Base-by-base conservation (phyloP, 2,113 vertebrate species). In the Ramphastos sulfuratus region DNA sequence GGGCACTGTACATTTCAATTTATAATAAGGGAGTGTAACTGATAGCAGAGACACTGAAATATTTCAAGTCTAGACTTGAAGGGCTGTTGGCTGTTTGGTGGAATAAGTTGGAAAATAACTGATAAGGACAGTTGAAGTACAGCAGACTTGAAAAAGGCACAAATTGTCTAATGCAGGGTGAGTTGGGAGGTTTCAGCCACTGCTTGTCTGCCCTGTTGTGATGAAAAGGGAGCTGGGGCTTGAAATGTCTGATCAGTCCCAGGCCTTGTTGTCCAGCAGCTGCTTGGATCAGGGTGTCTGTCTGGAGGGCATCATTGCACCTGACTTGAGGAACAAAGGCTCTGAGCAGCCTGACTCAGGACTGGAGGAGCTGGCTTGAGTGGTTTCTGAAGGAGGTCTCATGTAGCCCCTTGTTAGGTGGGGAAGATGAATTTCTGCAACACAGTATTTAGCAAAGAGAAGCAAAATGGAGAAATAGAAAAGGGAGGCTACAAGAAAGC, bases 61-160 rank as follows among this genome's bases (percentile, higher is more conserved):
- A 87, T 79, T 92, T 96, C 56, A 56, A 82, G 89, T 94, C 85
- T 92, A 83, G 80, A 70, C 89, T 80, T 39, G 37, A 61, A 77
- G 82, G 44, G 31, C 73, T 67, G 1, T 87, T 66, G 64, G 55
- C 67, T 71, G 87, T 94, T 82, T 91, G 59, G 37, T 84, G 88
- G 66, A 82, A 37, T 50, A 83, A 71, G 42, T 55, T 93, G 80
- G 80, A 82, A 95, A 94, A 79, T 66, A 84, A 76, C 76, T 64
- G 55, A 63, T 93, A 78, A 89, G 54, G 85, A 28, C 72, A 59
- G 28, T 7, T 87, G 61, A 89, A 94, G 58, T 69, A 71, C 76
- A 80, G n/a, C 60, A 83, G 73, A 63, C 64, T 85, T 80, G 21
- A 60, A 31, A 87, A 46, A 66, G 33, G 39, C 58, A 54, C 33